A percentile compares a stretch with the other conserved stretches of the same genome.
Evolutionary conservation across 64 coral and sea anemone genomes (phyloP).

Genomic region (Catalaphyllia jardinei): DNA sequence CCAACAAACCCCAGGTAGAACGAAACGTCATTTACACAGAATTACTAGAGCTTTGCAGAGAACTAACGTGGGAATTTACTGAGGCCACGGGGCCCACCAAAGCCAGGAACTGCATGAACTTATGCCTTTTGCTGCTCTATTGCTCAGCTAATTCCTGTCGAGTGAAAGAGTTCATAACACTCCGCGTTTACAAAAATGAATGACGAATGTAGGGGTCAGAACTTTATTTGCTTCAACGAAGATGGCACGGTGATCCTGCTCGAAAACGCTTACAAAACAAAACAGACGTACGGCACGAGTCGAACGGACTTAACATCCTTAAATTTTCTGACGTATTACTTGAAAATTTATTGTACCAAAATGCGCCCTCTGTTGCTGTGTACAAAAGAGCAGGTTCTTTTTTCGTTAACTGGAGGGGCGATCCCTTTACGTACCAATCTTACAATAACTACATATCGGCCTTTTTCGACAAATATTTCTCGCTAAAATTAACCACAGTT

Average conservation of each 20-base stretch:
- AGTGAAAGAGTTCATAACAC: not conserved
- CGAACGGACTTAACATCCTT: not conserved
- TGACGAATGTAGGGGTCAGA: not conserved
- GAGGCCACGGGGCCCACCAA: not conserved
- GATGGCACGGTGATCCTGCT: not conserved
- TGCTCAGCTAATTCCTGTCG: not conserved
- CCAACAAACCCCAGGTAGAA: not conserved
- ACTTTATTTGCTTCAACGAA: not conserved
- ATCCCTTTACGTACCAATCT: not conserved
- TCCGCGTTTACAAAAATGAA: not conserved
- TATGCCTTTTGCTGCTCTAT: not conserved
- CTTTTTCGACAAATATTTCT: conserved; percentile 23
- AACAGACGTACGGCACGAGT: not conserved
- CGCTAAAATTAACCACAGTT: not conserved
- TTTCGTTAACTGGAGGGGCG: not conserved
- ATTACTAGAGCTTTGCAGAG: not conserved
- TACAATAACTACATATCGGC: conserved; percentile 4
- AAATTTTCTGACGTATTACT: conserved; percentile 13
- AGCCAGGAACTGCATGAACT: not conserved
- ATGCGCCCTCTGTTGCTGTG: not conserved
- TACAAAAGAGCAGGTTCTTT: conserved; percentile 6
- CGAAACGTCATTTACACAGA: not conserved
- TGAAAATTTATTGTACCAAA: conserved; percentile 8
- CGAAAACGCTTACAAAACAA: conserved; percentile 1
- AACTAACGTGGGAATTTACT: not conserved